phyloP scores from a whole-genome alignment of 1,140 invertebrate genomes.

The Drosophila takahashii region DNA sequence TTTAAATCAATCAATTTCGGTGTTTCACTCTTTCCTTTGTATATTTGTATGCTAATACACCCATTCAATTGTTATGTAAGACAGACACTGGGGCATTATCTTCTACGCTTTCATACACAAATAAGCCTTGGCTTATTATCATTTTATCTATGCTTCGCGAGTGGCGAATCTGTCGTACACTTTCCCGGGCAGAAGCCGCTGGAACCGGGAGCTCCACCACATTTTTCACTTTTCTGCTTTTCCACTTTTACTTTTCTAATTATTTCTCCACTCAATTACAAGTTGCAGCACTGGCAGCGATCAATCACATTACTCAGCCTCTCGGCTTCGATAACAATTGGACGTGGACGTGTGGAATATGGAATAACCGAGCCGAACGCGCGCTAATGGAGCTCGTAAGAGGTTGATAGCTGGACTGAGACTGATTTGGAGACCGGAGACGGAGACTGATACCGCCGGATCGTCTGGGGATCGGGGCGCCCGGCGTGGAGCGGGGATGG shows the following conservation, averaged over 20 bases:
- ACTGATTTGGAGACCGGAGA: conserved; percentile 30
- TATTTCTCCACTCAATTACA: conserved; percentile 36
- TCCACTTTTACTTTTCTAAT: conserved; percentile 71
- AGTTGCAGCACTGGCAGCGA: conserved; percentile 54
- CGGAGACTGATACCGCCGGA: conserved; percentile 17
- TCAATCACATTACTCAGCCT: conserved; percentile 69
- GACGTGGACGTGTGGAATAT: background rate
- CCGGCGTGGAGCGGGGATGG: conserved; percentile 2
- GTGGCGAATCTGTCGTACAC: conserved; percentile 56
- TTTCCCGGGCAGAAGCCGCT: conserved; percentile 41
- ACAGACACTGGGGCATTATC: conserved; percentile 19
- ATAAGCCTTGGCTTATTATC: conserved; percentile 36
- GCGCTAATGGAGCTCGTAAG: conserved; percentile 50
- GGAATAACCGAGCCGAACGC: conserved; percentile 35
- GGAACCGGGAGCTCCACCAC: conserved; percentile 21
- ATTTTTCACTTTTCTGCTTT: conserved; percentile 34
- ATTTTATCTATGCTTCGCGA: conserved; percentile 27
- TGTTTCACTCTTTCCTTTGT: conserved; percentile 11
- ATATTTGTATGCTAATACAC: conserved; percentile 30
- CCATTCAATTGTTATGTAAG: conserved; percentile 52
- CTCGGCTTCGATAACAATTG: conserved; percentile 69
- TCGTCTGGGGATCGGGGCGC: background rate
- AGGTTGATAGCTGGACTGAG: conserved; percentile 39
- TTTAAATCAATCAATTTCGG: conserved; percentile 38
- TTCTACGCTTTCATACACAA: conserved; percentile 60